These are phyloP conservation scores for Psophia crepitans DNA, from an alignment of 2,113 vertebrate species.

Conservation along the genomic window DNA sequence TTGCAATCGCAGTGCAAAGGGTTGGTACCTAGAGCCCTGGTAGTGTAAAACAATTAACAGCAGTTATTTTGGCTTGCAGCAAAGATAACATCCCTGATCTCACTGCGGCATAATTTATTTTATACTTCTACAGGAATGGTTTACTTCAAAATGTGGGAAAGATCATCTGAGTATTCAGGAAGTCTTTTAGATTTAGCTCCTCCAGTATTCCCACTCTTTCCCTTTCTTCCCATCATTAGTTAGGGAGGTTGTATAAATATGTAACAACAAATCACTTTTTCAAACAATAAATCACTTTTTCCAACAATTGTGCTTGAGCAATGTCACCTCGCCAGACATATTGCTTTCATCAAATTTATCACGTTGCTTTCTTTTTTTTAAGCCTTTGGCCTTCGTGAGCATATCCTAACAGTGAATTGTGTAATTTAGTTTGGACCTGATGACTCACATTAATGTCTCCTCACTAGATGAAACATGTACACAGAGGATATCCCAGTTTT, in stretches of 20 bases:
- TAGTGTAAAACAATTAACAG: neutral
- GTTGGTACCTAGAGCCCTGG: constrained; percentile 93
- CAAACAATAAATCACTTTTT: neutral
- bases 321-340: neutral
- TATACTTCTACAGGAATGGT: neutral
- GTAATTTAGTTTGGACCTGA: neutral
- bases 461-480: neutral
- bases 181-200: neutral
- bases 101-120: fast-evolving
- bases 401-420: neutral
- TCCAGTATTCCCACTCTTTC: neutral
- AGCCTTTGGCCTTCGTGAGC: neutral
- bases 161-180: neutral
- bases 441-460: neutral
- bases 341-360: neutral
- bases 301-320: neutral
- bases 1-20: constrained; percentile 93
- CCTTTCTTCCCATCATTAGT: neutral
- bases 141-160: neutral
- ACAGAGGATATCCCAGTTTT: neutral
- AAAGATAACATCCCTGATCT: neutral
- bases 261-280: neutral
- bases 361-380: neutral
- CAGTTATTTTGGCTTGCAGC: neutral
- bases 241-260: neutral